Conservation (phyloP, 2,888 invertebrate genomes). For the Druceiella hillmani region DNA sequence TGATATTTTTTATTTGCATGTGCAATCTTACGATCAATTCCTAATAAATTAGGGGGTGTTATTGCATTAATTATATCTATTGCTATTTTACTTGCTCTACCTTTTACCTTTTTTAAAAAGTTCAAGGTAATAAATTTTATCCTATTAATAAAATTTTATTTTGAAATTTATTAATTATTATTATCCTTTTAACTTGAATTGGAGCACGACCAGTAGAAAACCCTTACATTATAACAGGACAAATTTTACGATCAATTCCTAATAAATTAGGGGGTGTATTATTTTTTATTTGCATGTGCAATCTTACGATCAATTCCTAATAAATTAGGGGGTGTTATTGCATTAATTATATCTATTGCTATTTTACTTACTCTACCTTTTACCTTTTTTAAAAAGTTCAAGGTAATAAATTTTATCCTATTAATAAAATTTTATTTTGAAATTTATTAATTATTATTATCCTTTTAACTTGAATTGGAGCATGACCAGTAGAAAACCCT, state of each 20-base stretch:
- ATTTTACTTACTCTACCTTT: conserved; percentile 51
- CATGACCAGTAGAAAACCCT: conserved; percentile 55
- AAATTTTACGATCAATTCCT: too few relatives aligned
- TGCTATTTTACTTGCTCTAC: conserved; percentile 49
- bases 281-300: conserved; percentile 67
- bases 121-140: conserved; percentile 44
- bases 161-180: conserved; percentile 42
- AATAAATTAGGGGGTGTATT: too few relatives aligned
- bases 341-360: conserved; percentile 50
- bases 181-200: conserved; percentile 56
- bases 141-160: conserved; percentile 43
- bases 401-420: conserved; percentile 43
- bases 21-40: conserved; percentile 64
- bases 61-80: conserved; percentile 52
- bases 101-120: conserved; percentile 39
- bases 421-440: conserved; percentile 49
- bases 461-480: conserved; percentile 58
- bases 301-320: conserved; percentile 66
- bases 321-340: conserved; percentile 62
- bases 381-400: conserved; percentile 36
- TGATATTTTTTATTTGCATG: conserved; percentile 72
- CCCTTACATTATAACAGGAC: conserved; percentile 49
- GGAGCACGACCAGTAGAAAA: conserved; percentile 56
- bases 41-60: conserved; percentile 65
- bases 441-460: conserved; percentile 39